Conservation (phyloP, 2,888 invertebrate species). For the Stenchaetothrips biformis region DNA sequence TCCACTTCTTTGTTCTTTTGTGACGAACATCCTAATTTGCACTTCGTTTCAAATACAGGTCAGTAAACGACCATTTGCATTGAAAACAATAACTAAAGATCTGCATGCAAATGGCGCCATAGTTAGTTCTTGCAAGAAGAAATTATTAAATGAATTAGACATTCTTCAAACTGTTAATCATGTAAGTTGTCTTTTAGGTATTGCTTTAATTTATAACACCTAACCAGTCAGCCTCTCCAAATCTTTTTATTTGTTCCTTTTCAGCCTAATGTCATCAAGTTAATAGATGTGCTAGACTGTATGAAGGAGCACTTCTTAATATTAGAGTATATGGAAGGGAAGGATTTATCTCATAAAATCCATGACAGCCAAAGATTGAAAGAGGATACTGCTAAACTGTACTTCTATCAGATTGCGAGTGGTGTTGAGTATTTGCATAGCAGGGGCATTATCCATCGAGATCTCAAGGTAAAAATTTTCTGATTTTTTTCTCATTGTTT, state of each 20-base stretch:
- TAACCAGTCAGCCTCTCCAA: background rate
- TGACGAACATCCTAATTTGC: background rate
- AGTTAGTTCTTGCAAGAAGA: background rate
- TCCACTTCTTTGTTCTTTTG: background rate
- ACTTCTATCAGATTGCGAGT: background rate
- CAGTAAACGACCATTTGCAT: background rate
- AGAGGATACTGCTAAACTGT: background rate
- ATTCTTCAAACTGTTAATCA: background rate
- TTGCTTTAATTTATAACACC: no score
- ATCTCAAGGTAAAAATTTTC: background rate
- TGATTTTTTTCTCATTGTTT: no score
- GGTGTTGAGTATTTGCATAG: background rate
- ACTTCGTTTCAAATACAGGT: background rate
- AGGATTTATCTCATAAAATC: background rate
- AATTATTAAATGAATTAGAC: background rate
- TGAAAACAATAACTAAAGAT: background rate
- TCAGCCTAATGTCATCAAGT: background rate
- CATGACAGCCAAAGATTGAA: background rate
- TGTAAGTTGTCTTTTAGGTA: background rate
- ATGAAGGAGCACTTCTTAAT: background rate
- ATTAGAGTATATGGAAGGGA: background rate
- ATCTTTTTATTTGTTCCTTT: background rate
- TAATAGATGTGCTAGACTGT: background rate
- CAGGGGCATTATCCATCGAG: background rate
- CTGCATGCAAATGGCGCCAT: background rate